Evolutionary conservation across 2,888 invertebrate species (phyloP), one percentile per base, ranked within the genome.

Genomic region (Brachycybe producta): DNA sequence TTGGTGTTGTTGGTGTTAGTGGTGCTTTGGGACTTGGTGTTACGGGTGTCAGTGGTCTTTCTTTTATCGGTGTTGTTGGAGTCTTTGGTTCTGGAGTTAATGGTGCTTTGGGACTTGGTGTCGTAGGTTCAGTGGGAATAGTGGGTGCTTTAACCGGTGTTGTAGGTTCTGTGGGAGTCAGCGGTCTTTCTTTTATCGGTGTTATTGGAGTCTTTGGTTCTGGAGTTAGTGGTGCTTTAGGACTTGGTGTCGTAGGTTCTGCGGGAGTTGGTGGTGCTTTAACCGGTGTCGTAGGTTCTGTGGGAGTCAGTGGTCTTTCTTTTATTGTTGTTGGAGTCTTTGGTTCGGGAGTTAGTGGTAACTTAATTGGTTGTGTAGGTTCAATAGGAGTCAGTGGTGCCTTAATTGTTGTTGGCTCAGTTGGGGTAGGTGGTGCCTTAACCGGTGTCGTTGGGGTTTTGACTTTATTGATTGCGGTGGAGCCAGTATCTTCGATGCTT

Each of bases 261-360:
- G 21, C 46, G 5, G 13, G 23, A n/a, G n/a, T n/a, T n/a, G 23
- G 34, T 35, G 46, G 32, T 34, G 32, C 46, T 11, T 32, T 11
- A 13, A 13, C 35, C 19, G 21, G 23, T 35, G 21, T 3, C n/a
- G n/a, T 1, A 15, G 46, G 11, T 34, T 43, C 26, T 28, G 43
- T 13, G 28, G 30, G 32, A 11, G 32, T 8, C n/a, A n/a, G 32
- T 30, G 32, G 32, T 30, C 30, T 43, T 40, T 40, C 40, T 23
- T 43, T 43, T 43, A 21, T 19, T 43, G 43, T 19, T 43, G 26
- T 26, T 26, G 28, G 2, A 27, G 43, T 30, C 8, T 30, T 11
- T 30, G 32, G 32, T 30, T 30, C 32, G 32, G 32, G 32, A 11
- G 32, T 11, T 32, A n/a, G 32, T 32, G 32, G 32, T 32, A n/a